A percentile compares a stretch with the other conserved stretches of the same genome.
These are phyloP conservation scores for Ypsolopha scabrella DNA, from an alignment of 2,888 invertebrate genomes.

Conservation along the genomic window DNA sequence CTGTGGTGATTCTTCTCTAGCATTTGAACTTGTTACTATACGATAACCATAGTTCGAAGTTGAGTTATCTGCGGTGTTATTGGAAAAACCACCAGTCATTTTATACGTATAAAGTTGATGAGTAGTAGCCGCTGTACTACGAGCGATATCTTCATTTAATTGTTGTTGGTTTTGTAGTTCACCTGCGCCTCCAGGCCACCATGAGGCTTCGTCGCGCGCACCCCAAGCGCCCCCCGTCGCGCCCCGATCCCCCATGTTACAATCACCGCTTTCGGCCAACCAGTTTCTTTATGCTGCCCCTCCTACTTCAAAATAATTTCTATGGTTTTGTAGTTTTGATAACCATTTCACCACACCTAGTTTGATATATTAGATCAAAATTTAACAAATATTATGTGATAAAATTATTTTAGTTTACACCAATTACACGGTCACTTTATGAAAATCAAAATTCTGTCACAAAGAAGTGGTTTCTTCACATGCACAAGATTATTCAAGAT, in stretches of 20 bases:
- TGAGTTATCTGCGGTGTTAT: slow-evolving; percentile 75
- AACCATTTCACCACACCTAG: slow-evolving; percentile 41
- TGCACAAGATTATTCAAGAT: slow-evolving; percentile 28
- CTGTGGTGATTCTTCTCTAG: slow-evolving; percentile 57
- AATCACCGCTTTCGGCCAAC: slow-evolving; percentile 51
- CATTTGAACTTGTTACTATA: slow-evolving; percentile 71
- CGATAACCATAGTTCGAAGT: slow-evolving; percentile 81
- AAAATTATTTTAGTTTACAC: neutral
- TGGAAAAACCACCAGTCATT: slow-evolving; percentile 86
- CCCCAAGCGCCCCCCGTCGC: slow-evolving; percentile 70
- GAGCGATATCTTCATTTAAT: slow-evolving; percentile 58
- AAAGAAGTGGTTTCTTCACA: slow-evolving; percentile 42
- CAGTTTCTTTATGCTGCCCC: slow-evolving; percentile 53
- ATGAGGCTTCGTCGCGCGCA: slow-evolving; percentile 70
- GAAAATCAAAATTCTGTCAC: slow-evolving; percentile 36
- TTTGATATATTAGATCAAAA: neutral
- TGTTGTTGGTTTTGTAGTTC: slow-evolving; percentile 59
- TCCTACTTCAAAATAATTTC: slow-evolving; percentile 30
- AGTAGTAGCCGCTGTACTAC: slow-evolving; percentile 57
- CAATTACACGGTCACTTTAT: slow-evolving; percentile 24
- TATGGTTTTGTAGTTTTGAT: slow-evolving; percentile 27
- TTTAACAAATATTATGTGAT: neutral
- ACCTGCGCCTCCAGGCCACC: slow-evolving; percentile 64
- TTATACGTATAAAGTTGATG: slow-evolving; percentile 88
- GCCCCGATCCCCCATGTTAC: slow-evolving; percentile 65